A percentile compares a stretch with the other conserved stretches of the same genome.
phyloP scores from a whole-genome alignment of 2,888 invertebrate genomes.

The Aleiodes testaceus region DNA sequence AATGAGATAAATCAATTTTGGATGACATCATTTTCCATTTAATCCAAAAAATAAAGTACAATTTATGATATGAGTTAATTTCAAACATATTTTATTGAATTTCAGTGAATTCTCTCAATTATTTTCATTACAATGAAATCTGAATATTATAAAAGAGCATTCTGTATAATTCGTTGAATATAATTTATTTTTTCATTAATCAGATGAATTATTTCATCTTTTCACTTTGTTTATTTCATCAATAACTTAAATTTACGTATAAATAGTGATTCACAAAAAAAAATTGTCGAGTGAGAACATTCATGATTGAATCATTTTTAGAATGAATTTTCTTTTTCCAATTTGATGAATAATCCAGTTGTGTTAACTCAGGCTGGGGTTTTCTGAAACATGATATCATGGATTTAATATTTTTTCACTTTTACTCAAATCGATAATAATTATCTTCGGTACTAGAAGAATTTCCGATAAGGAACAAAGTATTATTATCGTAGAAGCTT shows the following conservation, averaged over 20 bases:
- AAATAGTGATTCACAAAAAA: constrained; percentile 32
- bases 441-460: constrained; percentile 9
- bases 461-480: not conserved
- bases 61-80: too few relatives aligned
- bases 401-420: not conserved
- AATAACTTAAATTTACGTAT: constrained; percentile 30
- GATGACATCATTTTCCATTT: too few relatives aligned
- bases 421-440: constrained; percentile 18
- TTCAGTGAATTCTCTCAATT: not conserved
- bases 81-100: not conserved
- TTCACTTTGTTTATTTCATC: constrained; percentile 2
- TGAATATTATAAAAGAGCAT: not conserved
- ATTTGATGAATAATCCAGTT: not conserved
- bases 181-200: not conserved
- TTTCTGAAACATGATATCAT: not conserved
- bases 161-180: not conserved
- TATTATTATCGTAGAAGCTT: constrained; percentile 47
- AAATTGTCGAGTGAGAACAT: constrained; percentile 10
- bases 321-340: not conserved
- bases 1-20: too few relatives aligned
- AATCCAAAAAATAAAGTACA: too few relatives aligned
- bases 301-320: not conserved
- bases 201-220: not conserved
- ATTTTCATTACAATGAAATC: not conserved
- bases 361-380: constrained; percentile 15